Percentiles rank a stretch among this genome's conserved stretches.
Conservation (phyloP, 2,113 vertebrate genomes). For the Herpailurus yagouaroundi region DNA sequence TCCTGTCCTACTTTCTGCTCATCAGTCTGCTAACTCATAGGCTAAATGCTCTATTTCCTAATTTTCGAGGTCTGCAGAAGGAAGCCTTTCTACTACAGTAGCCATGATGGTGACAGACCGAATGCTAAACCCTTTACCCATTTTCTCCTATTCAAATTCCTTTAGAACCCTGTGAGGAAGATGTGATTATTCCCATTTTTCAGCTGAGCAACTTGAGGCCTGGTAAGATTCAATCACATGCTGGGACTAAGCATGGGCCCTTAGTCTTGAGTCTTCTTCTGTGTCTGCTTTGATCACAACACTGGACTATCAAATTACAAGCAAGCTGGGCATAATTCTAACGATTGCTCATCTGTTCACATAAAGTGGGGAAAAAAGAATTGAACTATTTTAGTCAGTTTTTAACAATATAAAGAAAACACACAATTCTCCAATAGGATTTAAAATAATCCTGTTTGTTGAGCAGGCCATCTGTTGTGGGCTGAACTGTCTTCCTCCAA, state of each 20-base stretch:
- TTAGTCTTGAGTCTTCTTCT: not conserved
- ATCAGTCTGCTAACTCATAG: not conserved
- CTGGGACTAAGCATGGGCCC: not conserved
- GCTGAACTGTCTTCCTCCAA: not conserved
- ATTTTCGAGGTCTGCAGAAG: not conserved
- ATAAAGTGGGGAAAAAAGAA: conserved; percentile 21
- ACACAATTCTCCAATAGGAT: not conserved
- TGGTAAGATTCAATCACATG: not conserved
- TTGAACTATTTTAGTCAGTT: conserved; percentile 17
- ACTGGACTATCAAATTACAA: not conserved
- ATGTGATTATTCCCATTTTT: not conserved
- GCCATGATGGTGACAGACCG: not conserved
- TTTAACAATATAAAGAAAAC: conserved; percentile 41
- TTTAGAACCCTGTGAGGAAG: not conserved
- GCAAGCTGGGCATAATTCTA: not conserved
- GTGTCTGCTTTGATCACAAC: not conserved
- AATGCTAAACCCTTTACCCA: not conserved
- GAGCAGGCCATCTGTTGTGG: not conserved
- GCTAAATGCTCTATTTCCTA: not conserved
- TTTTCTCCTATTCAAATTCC: not conserved
- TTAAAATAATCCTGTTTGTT: conserved; percentile 44
- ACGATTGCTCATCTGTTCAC: not conserved
- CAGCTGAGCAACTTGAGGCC: not conserved
- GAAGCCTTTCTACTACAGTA: not conserved
- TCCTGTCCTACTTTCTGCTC: not conserved